These are phyloP conservation scores for Pteruthius melanotis DNA, from an alignment of 2,113 vertebrate species.

Conservation along the genomic window DNA sequence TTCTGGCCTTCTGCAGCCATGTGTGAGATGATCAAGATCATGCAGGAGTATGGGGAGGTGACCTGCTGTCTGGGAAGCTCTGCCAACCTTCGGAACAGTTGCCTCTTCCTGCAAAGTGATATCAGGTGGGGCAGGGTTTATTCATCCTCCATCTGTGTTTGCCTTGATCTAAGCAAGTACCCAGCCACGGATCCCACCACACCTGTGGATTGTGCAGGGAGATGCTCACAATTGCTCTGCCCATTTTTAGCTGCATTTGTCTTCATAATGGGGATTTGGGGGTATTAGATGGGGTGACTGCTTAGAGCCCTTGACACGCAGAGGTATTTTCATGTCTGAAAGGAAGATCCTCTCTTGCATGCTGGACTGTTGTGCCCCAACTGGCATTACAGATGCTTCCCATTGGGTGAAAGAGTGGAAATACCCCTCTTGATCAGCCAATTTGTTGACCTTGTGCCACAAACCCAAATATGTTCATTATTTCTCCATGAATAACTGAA, in stretches of 20 bases:
- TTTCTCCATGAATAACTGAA: background rate
- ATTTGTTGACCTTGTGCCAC: background rate
- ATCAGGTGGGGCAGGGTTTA: slow-evolving; percentile 79
- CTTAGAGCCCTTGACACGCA: background rate
- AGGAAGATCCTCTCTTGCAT: background rate
- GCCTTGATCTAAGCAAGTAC: background rate
- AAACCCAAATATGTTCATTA: background rate
- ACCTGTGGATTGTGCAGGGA: background rate
- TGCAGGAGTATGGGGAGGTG: slow-evolving; percentile 97
- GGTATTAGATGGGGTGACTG: background rate
- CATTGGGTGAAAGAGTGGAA: background rate
- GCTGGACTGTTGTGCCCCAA: background rate
- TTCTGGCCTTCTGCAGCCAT: slow-evolving; percentile 79
- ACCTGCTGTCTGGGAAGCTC: slow-evolving; percentile 96
- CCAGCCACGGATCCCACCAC: background rate
- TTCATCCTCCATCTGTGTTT: background rate
- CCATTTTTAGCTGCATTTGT: background rate
- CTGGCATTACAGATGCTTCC: background rate
- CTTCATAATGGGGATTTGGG: background rate
- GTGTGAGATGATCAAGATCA: slow-evolving; percentile 99
- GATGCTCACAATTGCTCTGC: background rate
- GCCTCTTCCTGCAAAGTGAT: slow-evolving; percentile 94
- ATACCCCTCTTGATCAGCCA: background rate
- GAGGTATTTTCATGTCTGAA: background rate
- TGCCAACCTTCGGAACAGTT: slow-evolving; percentile 91